phyloP scores from a whole-genome alignment of 2,888 invertebrate species.

The Synergus japonicus region DNA sequence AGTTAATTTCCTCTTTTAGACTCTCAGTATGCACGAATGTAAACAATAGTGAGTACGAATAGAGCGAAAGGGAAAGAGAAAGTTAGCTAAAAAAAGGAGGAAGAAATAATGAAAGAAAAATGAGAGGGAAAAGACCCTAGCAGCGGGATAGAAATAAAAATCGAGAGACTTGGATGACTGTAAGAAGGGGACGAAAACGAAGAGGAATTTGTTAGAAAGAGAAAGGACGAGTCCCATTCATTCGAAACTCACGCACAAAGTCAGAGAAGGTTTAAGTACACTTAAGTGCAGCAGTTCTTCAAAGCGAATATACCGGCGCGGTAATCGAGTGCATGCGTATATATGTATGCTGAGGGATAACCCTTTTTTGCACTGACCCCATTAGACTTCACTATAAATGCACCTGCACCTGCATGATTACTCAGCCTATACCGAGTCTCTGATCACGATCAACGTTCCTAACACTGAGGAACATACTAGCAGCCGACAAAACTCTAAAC shows the following conservation, averaged over 20 bases:
- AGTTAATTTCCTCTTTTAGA: background rate
- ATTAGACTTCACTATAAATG: constrained; percentile 29
- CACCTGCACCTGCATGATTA: constrained; percentile 33
- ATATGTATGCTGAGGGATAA: constrained; percentile 13
- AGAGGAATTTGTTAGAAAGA: background rate
- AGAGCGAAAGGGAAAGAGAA: background rate
- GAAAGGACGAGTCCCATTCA: background rate
- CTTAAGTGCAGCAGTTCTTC: constrained; percentile 37
- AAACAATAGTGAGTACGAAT: constrained; percentile 1
- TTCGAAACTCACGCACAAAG: background rate
- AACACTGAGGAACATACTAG: background rate
- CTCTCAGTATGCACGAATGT: background rate
- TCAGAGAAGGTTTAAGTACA: constrained; percentile 15
- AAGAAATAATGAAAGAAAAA: background rate
- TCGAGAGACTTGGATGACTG: background rate
- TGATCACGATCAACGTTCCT: background rate
- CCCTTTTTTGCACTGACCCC: constrained; percentile 30
- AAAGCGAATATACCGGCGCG: constrained; percentile 32
- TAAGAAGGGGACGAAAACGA: background rate
- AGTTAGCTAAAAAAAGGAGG: background rate
- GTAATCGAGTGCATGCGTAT: constrained; percentile 29
- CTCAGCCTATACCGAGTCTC: constrained; percentile 3
- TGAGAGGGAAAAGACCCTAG: background rate
- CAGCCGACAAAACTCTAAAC: background rate
- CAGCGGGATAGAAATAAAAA: constrained; percentile 2